phyloP scores from a whole-genome alignment of 2,888 invertebrate species.

The Malthinus seriepunctatus region DNA sequence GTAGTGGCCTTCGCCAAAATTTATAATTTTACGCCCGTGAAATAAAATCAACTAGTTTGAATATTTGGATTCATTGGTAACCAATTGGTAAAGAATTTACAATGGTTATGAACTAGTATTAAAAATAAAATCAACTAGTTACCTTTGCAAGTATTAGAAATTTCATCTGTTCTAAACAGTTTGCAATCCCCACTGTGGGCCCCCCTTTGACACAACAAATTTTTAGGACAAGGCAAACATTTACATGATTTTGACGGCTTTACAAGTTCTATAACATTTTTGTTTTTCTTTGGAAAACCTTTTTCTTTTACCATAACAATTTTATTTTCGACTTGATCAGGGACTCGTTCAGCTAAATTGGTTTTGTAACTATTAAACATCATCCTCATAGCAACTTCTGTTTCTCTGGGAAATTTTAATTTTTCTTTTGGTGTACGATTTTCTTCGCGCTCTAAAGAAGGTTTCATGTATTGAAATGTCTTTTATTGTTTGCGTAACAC shows the following conservation, averaged over 20 bases:
- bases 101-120: too few species aligned
- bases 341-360: not conserved
- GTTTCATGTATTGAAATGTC: not conserved
- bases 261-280: constrained; percentile 1
- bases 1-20: too few species aligned
- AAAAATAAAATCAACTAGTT: too few species aligned
- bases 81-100: too few species aligned
- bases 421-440: not conserved
- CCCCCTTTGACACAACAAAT: constrained; percentile 35
- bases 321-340: not conserved
- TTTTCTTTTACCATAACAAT: not conserved
- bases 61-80: too few species aligned
- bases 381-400: constrained; percentile 20
- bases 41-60: too few species aligned
- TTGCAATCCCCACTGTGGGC: constrained; percentile 33
- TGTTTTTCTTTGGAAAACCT: not conserved
- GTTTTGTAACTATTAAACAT: not conserved
- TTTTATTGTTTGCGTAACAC: not conserved
- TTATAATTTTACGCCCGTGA: too few species aligned
- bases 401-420: constrained; percentile 41
- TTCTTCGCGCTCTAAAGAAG: not conserved
- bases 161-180: not conserved
- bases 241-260: not conserved
- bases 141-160: not conserved
- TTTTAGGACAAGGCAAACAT: constrained; percentile 34